These are phyloP conservation scores for Magallana gigas DNA, from an alignment of 1,140 invertebrate genomes.

Conservation along the genomic window DNA sequence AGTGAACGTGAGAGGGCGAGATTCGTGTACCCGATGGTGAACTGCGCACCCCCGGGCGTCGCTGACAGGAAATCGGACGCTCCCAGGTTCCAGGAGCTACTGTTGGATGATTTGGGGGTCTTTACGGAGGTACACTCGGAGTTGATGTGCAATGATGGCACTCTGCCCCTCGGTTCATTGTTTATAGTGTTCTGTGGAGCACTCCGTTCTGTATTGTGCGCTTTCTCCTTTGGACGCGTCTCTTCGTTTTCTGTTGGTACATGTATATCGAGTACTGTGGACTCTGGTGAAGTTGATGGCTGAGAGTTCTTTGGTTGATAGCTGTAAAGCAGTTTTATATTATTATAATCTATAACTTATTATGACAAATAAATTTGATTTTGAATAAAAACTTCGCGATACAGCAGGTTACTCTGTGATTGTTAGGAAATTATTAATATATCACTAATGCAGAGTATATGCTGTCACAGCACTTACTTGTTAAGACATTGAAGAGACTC, in stretches of 20 bases:
- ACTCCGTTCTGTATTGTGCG: background rate
- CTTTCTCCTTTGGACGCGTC: background rate
- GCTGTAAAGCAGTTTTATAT: background rate
- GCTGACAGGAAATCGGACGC: background rate
- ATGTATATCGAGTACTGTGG: background rate
- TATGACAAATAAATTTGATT: too few species aligned
- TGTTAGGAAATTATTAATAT: background rate
- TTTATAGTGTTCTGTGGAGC: background rate
- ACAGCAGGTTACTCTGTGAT: too few species aligned
- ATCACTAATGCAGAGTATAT: background rate
- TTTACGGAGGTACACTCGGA: background rate
- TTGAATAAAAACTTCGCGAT: too few species aligned
- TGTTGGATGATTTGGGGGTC: background rate
- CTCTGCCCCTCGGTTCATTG: background rate
- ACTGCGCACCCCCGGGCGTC: background rate
- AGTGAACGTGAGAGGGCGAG: background rate
- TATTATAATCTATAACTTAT: too few species aligned
- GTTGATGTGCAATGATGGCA: background rate
- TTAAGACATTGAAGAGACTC: background rate
- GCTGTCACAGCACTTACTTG: background rate
- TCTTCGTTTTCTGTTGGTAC: slow-evolving; percentile 17
- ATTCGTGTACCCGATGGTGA: slow-evolving; percentile 23
- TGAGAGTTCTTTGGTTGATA: background rate
- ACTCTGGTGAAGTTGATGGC: background rate
- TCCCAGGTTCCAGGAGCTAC: background rate